phyloP scores from a whole-genome alignment of 2,113 vertebrate genomes.

The Pogonocichla stellata region DNA sequence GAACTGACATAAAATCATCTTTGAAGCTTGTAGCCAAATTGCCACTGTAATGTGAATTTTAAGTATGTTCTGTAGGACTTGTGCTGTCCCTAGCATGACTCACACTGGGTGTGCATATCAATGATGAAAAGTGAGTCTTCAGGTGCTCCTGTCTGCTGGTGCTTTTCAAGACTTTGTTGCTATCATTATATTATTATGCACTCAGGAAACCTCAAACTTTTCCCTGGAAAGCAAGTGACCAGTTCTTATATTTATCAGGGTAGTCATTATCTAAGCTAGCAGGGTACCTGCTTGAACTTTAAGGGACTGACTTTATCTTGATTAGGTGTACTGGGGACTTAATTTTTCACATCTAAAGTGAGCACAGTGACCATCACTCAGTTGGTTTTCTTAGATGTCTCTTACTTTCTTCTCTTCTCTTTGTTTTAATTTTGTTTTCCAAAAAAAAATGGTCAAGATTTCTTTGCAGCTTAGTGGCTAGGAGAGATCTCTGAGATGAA shows the following conservation, averaged over 20 bases:
- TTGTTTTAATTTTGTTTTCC: neutral
- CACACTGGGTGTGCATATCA: accelerated
- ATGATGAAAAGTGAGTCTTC: neutral
- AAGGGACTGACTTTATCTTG: neutral
- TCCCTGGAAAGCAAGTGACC: neutral
- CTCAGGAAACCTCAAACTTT: neutral
- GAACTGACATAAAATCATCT: neutral
- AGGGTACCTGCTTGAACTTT: neutral
- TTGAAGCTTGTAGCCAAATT: neutral
- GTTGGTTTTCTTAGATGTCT: neutral
- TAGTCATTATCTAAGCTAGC: neutral
- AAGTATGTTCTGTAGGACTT: neutral
- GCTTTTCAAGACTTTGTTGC: neutral
- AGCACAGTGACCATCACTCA: neutral
- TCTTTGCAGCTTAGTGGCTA: neutral
- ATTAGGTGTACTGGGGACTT: neutral
- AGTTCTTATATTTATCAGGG: neutral
- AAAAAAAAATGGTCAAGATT: accelerated
- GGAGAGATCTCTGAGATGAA: neutral
- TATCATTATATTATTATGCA: neutral
- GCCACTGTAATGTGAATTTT: neutral
- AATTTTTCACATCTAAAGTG: neutral
- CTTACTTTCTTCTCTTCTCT: neutral
- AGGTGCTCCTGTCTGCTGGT: neutral
- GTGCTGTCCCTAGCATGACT: accelerated